Percentiles rank a stretch among this genome's conserved stretches.
Evolutionary conservation across 2,888 invertebrate species (phyloP).

Genomic region (Chaetoderma sp.): DNA sequence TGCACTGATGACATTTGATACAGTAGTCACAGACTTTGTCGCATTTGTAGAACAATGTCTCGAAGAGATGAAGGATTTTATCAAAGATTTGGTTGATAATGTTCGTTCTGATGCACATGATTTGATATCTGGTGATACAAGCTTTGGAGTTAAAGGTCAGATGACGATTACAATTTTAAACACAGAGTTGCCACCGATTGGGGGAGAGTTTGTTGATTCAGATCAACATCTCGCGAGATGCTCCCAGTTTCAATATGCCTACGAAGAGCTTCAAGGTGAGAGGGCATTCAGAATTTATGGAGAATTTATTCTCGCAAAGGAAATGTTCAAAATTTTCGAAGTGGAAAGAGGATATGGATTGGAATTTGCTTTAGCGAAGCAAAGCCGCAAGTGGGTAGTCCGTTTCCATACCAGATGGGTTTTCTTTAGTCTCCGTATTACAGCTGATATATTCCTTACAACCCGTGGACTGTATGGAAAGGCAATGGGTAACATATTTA

Average conservation of each 20-base stretch:
- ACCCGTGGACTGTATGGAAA: neutral
- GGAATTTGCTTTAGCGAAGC: neutral
- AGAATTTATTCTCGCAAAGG: too few relatives aligned
- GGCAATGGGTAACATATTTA: neutral
- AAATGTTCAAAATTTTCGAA: too few relatives aligned
- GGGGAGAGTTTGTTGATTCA: constrained; percentile 1
- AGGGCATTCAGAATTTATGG: neutral
- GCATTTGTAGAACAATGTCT: neutral
- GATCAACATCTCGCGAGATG: neutral
- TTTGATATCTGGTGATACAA: neutral
- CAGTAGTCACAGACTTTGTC: neutral
- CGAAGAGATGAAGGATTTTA: neutral
- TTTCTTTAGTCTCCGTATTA: neutral
- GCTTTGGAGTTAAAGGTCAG: neutral
- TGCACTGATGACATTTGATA: constrained; percentile 1
- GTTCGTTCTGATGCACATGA: neutral
- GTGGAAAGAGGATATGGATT: constrained; percentile 2
- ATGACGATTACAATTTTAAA: neutral
- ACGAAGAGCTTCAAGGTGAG: neutral
- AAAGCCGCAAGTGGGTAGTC: neutral
- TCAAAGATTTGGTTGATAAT: neutral
- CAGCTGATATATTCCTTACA: neutral
- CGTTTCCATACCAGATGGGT: neutral
- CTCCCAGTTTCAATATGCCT: neutral
- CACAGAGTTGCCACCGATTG: neutral